Conservation (phyloP, 2,113 vertebrate species). For the Thymallus thymallus region DNA sequence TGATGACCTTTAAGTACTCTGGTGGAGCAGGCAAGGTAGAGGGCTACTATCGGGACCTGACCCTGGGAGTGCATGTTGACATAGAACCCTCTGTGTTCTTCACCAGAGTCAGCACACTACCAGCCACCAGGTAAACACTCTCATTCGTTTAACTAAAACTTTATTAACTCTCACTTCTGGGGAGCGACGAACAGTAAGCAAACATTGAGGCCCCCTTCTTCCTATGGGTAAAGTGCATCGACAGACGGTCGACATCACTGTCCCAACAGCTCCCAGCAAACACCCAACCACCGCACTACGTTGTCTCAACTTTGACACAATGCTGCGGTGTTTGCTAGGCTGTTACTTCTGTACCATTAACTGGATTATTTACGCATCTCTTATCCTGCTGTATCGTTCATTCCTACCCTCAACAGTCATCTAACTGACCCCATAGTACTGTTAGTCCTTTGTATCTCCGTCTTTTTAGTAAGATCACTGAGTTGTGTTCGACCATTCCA, state of each 20-base stretch:
- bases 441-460: background rate
- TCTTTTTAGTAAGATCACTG: background rate
- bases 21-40: conserved; percentile 90
- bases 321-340: background rate
- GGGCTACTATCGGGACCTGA: conserved; percentile 88
- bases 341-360: background rate
- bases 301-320: background rate
- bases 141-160: no score
- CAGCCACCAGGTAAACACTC: conserved; percentile 85
- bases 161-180: no score
- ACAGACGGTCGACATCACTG: background rate
- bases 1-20: conserved; percentile 92
- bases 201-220: background rate
- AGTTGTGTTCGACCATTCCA: no score
- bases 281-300: background rate
- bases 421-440: background rate
- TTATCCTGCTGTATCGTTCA: background rate
- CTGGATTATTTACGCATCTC: background rate
- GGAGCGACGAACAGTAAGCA: background rate
- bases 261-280: background rate
- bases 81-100: conserved; percentile 94
- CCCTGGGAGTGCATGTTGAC: conserved; percentile 87
- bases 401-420: background rate
- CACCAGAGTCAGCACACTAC: conserved; percentile 90
- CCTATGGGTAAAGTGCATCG: background rate